phyloP scores from a whole-genome alignment of 2,888 invertebrate species.

The Hyalella azteca region DNA sequence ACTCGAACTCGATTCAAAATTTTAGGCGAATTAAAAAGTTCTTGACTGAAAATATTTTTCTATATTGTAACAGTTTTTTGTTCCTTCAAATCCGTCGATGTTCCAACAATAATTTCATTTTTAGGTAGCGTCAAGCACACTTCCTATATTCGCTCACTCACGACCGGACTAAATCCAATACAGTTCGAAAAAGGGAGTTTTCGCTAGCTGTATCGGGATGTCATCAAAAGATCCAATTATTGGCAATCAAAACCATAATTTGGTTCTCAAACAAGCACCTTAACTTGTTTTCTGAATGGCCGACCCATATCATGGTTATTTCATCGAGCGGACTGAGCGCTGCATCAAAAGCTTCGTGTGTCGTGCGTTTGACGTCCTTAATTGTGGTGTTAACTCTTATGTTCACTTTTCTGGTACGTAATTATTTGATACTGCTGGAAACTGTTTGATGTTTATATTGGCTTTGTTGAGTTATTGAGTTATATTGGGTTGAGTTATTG shows the following conservation, averaged over 20 bases:
- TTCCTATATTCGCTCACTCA: too few species aligned
- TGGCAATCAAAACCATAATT: slow-evolving; percentile 12
- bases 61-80: background rate
- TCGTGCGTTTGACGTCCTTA: background rate
- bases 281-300: background rate
- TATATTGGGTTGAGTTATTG: too few species aligned
- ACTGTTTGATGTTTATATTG: background rate
- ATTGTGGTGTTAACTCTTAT: background rate
- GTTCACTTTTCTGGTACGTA: background rate
- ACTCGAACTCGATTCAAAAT: too few species aligned
- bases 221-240: slow-evolving; percentile 7
- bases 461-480: background rate
- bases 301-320: background rate
- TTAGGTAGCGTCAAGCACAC: too few species aligned
- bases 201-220: background rate
- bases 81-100: background rate
- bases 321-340: background rate
- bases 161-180: background rate
- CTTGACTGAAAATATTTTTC: background rate
- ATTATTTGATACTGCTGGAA: background rate
- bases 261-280: background rate
- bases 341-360: background rate
- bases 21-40: too few species aligned
- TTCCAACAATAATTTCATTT: background rate
- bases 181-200: background rate